Conservation (phyloP, 2,888 invertebrate genomes). For the Belgica antarctica region DNA sequence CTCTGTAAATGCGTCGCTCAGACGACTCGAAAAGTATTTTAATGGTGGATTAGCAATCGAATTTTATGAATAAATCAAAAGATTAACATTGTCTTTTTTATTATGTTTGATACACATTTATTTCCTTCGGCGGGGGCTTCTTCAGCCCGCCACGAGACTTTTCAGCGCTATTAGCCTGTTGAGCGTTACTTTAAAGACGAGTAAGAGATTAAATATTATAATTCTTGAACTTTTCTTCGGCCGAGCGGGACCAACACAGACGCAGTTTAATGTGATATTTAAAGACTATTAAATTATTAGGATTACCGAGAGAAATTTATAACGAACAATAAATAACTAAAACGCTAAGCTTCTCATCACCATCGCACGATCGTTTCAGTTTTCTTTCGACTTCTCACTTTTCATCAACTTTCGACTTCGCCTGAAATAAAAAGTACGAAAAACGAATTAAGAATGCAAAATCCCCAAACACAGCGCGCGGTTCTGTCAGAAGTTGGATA, state of each 20-base stretch:
- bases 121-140: neutral
- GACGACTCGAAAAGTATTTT: slow-evolving; percentile 41
- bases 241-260: neutral
- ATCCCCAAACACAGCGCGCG: neutral
- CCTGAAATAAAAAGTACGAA: no score
- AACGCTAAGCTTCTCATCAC: slow-evolving; percentile 38
- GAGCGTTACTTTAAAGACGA: neutral
- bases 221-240: neutral
- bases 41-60: slow-evolving; percentile 38
- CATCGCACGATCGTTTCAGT: slow-evolving; percentile 4
- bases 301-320: slow-evolving; percentile 34
- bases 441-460: slow-evolving; percentile 14
- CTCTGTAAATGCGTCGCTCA: no score
- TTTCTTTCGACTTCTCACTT: neutral
- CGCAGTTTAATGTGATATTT: neutral
- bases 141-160: neutral
- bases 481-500: neutral
- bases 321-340: slow-evolving; percentile 29
- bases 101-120: slow-evolving; percentile 16
- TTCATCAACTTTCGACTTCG: neutral
- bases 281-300: slow-evolving; percentile 42
- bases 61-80: slow-evolving; percentile 31
- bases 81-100: slow-evolving; percentile 35
- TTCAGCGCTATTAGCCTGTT: neutral
- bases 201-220: slow-evolving; percentile 25